Evolutionary conservation across 2,888 invertebrate species (phyloP), one percentile per base, ranked within the genome.

Genomic region (Drosophila quasianomalipes): DNA sequence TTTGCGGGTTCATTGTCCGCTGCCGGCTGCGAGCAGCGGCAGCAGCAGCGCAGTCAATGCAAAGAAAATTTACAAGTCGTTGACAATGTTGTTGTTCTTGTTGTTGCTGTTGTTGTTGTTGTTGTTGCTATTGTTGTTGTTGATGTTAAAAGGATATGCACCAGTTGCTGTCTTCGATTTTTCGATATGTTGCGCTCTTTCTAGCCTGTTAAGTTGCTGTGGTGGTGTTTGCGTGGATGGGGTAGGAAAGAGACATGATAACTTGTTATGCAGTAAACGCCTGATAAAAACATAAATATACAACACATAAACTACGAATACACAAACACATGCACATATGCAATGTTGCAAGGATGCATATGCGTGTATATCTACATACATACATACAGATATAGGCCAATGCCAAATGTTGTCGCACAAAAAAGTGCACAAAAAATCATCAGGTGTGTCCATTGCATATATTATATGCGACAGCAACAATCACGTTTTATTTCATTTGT

Each of bases 1-100:
- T 67, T 41, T 37, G 60, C 74, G 69, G 67, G 74, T 88, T 88
- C 85, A 88, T 85, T 85, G 88, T 60, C 54, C 74, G 67, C 60
- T 59, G 69, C 35, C 52, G 37, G 53, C 67, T 66, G 65, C 67
- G 53, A 74, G 33, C 10, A 35, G 62, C 53, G 62, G 76, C 61
- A 55, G 59, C 76, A 57, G 54, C 58, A 65, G 54, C 59, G 67
- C 64, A 71, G 61, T 44, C 31, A 53, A 53, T 26, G 7, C 19
- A 54, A 35, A 26, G n/a, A 49, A 60, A 47, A 69, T 73, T 49
- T 55, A 26, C 33, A 44, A 41, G 28, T 57, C 28, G 57, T 53
- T 61, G 57, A 59, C 47, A 47, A 41, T 44, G 31, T 28, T 64
- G 37, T 2, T 16, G 37, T 35, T 51, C 39, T 41, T 47, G 35